phyloP scores from a whole-genome alignment of 53 echinoderm and acorn worm genomes.

The Mesocentrotus franciscanus region DNA sequence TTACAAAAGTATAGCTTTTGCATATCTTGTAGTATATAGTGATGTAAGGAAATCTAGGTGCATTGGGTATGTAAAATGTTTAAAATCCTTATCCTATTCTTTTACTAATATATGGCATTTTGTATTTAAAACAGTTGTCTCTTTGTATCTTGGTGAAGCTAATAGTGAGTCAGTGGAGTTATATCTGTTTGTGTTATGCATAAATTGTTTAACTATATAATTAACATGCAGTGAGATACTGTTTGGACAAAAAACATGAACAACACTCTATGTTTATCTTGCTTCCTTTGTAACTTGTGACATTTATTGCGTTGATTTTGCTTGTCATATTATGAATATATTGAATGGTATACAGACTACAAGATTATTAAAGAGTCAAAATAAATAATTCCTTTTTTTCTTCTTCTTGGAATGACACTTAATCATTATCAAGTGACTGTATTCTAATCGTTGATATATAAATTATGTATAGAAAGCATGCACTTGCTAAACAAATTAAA shows the following conservation, averaged over 20 bases:
- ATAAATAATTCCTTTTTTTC: too few relatives aligned
- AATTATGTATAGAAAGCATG: too few relatives aligned
- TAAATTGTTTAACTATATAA: neutral
- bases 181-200: neutral
- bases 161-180: neutral
- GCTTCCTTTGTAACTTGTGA: neutral
- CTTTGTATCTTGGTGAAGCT: neutral
- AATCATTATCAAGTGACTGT: too few relatives aligned
- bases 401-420: too few relatives aligned
- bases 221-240: neutral
- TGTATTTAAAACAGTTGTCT: neutral
- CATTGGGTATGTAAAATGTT: neutral
- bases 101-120: neutral
- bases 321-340: neutral
- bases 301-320: neutral
- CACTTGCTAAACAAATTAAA: too few relatives aligned
- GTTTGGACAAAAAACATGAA: neutral
- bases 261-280: neutral
- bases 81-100: neutral
- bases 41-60: neutral
- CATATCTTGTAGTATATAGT: neutral
- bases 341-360: too few relatives aligned
- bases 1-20: neutral
- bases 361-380: too few relatives aligned
- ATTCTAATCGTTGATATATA: too few relatives aligned